A percentile compares a stretch with the other conserved stretches of the same genome.
These are phyloP conservation scores for Sthenelais limicola DNA, from an alignment of 2,888 invertebrate genomes.

Conservation along the genomic window DNA sequence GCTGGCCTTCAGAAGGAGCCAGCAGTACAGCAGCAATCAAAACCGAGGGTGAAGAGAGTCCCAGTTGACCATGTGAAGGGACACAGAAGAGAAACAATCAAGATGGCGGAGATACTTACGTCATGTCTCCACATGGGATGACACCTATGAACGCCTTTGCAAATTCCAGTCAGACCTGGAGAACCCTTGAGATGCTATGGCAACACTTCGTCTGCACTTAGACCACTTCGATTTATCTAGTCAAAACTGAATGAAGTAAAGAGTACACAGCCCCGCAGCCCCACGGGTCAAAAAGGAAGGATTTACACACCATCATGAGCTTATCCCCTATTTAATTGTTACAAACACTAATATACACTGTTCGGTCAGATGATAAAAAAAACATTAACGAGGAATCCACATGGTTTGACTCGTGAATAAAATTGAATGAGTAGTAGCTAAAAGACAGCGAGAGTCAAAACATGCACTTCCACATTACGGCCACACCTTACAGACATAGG, in stretches of 20 bases:
- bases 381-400: slow-evolving; percentile 8
- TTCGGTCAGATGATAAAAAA: no score
- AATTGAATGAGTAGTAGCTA: no score
- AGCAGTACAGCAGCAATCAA: no score
- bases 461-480: slow-evolving; percentile 30
- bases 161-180: slow-evolving; percentile 21
- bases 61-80: slow-evolving; percentile 28
- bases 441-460: slow-evolving; percentile 37
- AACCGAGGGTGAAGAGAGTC: no score
- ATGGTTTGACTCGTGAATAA: slow-evolving; percentile 28
- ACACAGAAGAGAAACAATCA: slow-evolving; percentile 31
- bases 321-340: no score
- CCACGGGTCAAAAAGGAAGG: no score
- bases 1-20: no score
- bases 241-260: slow-evolving; percentile 5
- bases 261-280: slow-evolving; percentile 21
- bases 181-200: slow-evolving; percentile 29
- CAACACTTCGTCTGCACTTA: slow-evolving; percentile 21
- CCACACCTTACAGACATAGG: slow-evolving; percentile 9
- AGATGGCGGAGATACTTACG: slow-evolving; percentile 32
- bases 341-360: no score
- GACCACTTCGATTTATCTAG: slow-evolving; percentile 16
- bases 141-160: no score
- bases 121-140: slow-evolving; percentile 18
- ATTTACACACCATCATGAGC: no score